Evolutionary conservation across 1,140 invertebrate genomes (phyloP).

Genomic region (Caerostris darwini): DNA sequence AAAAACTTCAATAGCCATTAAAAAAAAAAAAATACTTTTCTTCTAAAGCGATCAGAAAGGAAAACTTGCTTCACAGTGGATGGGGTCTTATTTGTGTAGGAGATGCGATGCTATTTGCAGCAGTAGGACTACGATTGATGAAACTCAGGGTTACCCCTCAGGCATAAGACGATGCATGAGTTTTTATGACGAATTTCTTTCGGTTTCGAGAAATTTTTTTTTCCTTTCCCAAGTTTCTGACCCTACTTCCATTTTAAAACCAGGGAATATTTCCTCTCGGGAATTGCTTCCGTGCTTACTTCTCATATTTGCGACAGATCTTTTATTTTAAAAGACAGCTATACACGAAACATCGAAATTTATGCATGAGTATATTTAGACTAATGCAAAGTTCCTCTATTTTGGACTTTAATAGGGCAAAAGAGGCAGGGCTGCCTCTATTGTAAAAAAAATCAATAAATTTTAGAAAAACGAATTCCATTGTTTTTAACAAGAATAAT

Average conservation of each 20-base stretch:
- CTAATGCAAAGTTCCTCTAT: background rate
- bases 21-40: conserved; percentile 23
- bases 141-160: background rate
- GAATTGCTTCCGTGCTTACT: background rate
- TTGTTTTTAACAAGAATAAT: too few relatives aligned
- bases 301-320: conserved; percentile 1
- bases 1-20: conserved; percentile 21
- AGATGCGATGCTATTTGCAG: conserved; percentile 20
- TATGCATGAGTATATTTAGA: background rate
- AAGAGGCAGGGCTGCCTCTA: background rate
- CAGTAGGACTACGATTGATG: conserved; percentile 1
- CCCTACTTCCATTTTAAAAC: conserved; percentile 17
- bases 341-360: background rate
- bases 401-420: background rate
- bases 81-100: conserved; percentile 16
- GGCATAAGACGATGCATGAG: conserved; percentile 3
- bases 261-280: background rate
- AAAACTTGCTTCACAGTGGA: background rate
- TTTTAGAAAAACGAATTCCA: too few relatives aligned
- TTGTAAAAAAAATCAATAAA: too few relatives aligned
- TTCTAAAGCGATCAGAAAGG: conserved; percentile 1
- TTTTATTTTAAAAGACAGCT: background rate
- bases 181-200: background rate
- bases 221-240: background rate
- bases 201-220: background rate